phyloP scores from a whole-genome alignment of 2,888 invertebrate species.

The Boloria euphrosyne region DNA sequence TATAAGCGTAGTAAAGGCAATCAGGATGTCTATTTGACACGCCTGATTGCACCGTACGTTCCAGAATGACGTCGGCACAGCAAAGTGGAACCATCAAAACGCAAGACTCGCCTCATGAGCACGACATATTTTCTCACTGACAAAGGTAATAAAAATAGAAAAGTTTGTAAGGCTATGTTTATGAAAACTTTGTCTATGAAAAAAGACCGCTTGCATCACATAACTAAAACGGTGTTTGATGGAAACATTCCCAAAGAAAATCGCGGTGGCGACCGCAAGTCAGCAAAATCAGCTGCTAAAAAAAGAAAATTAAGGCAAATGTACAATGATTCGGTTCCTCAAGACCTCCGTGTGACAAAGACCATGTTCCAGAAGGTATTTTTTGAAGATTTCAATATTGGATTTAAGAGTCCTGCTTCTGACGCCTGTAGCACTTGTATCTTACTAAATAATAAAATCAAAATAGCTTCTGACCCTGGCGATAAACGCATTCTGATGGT shows the following conservation, averaged over 20 bases:
- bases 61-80: conserved; percentile 23
- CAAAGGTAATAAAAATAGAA: conserved; percentile 13
- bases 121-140: conserved; percentile 10
- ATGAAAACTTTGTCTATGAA: conserved; percentile 20
- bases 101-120: conserved; percentile 16
- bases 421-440: conserved; percentile 45
- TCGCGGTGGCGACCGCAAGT: conserved; percentile 41
- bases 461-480: conserved; percentile 36
- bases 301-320: conserved; percentile 44
- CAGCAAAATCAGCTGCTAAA: conserved; percentile 40
- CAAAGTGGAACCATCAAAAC: conserved; percentile 20
- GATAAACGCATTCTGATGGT: conserved; percentile 39
- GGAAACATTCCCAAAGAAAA: conserved; percentile 39
- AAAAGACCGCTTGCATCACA: conserved; percentile 20
- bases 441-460: conserved; percentile 39
- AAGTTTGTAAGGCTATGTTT: conserved; percentile 19
- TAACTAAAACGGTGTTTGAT: conserved; percentile 26
- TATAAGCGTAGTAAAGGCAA: conserved; percentile 6
- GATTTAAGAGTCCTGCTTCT: conserved; percentile 46
- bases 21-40: conserved; percentile 17
- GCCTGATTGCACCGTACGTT: conserved; percentile 17
- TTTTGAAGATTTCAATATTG: conserved; percentile 45
- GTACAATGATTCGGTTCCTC: conserved; percentile 43
- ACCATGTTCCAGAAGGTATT: conserved; percentile 41
- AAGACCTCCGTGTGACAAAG: conserved; percentile 33